Evolutionary conservation across 1,140 invertebrate genomes (phyloP).

Genomic region (Chrysomallon squamiferum): DNA sequence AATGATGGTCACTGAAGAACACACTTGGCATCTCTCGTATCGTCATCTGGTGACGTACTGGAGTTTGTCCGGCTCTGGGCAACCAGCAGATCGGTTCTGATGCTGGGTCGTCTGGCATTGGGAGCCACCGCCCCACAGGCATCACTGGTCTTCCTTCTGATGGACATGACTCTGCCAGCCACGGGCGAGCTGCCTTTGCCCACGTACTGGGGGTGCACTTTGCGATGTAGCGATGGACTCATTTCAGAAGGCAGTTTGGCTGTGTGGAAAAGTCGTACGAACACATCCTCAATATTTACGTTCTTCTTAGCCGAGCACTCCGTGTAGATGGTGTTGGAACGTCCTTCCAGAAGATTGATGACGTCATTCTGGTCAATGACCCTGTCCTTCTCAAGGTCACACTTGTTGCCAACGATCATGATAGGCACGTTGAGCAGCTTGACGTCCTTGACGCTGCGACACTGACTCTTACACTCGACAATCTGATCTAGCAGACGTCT

Average conservation of each 20-base stretch:
- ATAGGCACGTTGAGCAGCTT: constrained; percentile 73
- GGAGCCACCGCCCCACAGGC: constrained; percentile 85
- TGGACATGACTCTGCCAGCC: constrained; percentile 71
- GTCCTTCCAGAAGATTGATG: constrained; percentile 31
- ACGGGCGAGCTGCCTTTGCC: constrained; percentile 24
- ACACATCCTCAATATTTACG: constrained; percentile 79
- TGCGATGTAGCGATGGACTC: constrained; percentile 83
- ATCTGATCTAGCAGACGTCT: constrained; percentile 82
- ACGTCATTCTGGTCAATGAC: constrained; percentile 49
- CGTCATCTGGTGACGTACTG: constrained; percentile 4
- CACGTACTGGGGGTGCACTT: constrained; percentile 54
- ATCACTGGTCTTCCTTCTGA: constrained; percentile 80
- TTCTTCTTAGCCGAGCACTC: constrained; percentile 84
- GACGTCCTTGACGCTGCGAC: constrained; percentile 16
- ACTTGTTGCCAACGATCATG: constrained; percentile 84
- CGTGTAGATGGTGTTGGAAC: constrained; percentile 74
- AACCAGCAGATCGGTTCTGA: constrained; percentile 83
- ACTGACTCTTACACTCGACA: constrained; percentile 67
- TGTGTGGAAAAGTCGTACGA: constrained; percentile 80
- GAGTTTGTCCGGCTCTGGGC: constrained; percentile 71
- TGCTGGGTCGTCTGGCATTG: constrained; percentile 81
- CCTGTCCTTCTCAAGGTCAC: constrained; percentile 75
- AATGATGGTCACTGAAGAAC: constrained; percentile 32
- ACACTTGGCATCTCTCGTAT: constrained; percentile 19
- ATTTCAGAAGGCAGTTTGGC: constrained; percentile 84